Evolutionary conservation across 1,140 invertebrate genomes (phyloP), one percentile per base, ranked within the genome.

Genomic region (Zaprionus kolodkinae): DNA sequence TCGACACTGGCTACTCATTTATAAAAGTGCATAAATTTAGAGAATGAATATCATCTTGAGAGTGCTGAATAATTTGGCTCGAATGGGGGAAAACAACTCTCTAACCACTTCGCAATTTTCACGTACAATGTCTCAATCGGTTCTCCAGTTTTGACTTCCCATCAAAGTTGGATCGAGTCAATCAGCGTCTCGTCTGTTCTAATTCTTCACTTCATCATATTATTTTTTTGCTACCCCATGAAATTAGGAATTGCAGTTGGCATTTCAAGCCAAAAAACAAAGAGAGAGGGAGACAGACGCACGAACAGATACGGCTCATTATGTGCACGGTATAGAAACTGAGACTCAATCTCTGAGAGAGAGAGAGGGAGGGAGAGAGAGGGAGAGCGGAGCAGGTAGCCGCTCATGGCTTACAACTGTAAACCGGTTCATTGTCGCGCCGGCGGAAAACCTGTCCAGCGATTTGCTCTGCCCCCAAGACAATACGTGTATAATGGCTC

Each of bases 371-470:
- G 69, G 30, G 43, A 61, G 40, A 61, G 59, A 38, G 15, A 50
- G 10, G 17, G 40, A 3, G 1, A 21, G 52, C 15, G 43, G 38
- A 5, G 35, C 45, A 66, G 63, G 21, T 30, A 17, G 71, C 36
- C 55, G 57, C 65, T 54, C 36, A 21, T 60, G 21, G 72, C 54
- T 63, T 59, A 68, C 59, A 68, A 67, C 56, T 50, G 62, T 63
- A 83, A 87, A 87, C 83, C 80, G 83, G 83, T 87, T 87, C 59
- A 74, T 9, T 6, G 3, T 30, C 71, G 72, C 69, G 69, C 76
- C 73, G 76, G 76, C 69, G 84, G 77, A 87, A 87, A 87, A 87
- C 83, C 83, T 87, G 83, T 87, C 83, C 76, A 68, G 13, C 76
- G 72, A 85, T 85, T 85, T 72, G 82, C 78, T 86, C 78, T 79